Conservation (phyloP, 2,113 vertebrate species). For the Thalassoma bifasciatum region DNA sequence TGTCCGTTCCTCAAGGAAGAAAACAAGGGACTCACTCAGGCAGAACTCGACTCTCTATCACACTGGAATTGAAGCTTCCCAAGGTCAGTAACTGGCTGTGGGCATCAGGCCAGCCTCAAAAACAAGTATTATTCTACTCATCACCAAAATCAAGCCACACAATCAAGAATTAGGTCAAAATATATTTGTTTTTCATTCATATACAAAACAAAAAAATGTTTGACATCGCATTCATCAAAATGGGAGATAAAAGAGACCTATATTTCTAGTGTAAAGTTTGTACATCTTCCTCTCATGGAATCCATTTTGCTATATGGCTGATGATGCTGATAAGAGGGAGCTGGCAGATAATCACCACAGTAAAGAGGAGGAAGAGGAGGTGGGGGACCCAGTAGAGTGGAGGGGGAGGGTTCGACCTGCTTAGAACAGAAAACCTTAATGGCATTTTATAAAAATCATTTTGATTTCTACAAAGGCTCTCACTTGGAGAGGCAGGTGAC, state of each 20-base stretch:
- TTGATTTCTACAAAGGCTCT: slow-evolving; percentile 8
- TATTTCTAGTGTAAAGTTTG: slow-evolving; percentile 21
- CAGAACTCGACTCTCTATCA: slow-evolving; percentile 55
- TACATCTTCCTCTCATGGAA: slow-evolving; percentile 15
- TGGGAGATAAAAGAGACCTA: neutral
- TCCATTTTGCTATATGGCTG: slow-evolving; percentile 34
- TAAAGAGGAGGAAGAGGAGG: slow-evolving; percentile 19
- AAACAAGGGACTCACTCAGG: slow-evolving; percentile 50
- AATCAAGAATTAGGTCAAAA: slow-evolving; percentile 4
- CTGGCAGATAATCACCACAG: slow-evolving; percentile 34
- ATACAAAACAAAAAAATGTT: neutral
- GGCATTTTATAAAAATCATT: slow-evolving; percentile 16
- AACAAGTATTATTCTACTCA: slow-evolving; percentile 44
- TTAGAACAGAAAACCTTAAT: slow-evolving; percentile 19
- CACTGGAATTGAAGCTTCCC: slow-evolving; percentile 62
- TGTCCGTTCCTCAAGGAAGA: slow-evolving; percentile 49
- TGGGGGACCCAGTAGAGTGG: slow-evolving; percentile 16
- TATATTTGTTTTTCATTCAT: neutral
- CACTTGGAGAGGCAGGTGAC: slow-evolving; percentile 14
- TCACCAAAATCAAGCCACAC: slow-evolving; percentile 17
- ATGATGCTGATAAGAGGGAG: slow-evolving; percentile 50
- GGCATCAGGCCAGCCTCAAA: slow-evolving; percentile 39
- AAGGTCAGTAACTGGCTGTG: slow-evolving; percentile 50
- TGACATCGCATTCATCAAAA: neutral
- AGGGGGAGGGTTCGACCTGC: slow-evolving; percentile 30